Percentiles rank a stretch among this genome's conserved stretches.
These are phyloP conservation scores for Orius insidiosus DNA, from an alignment of 1,140 invertebrate species.

Conservation along the genomic window DNA sequence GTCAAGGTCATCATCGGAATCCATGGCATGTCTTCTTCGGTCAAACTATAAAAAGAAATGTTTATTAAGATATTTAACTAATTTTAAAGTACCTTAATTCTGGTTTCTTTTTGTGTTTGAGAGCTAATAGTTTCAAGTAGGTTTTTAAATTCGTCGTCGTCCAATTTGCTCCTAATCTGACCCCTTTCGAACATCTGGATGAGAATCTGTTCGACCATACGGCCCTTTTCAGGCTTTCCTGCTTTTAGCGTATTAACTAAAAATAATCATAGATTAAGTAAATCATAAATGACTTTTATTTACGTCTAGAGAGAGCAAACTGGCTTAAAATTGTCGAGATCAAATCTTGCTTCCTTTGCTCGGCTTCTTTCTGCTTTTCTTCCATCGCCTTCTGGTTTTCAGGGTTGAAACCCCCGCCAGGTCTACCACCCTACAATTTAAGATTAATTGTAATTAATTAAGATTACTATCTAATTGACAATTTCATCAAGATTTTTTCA, in stretches of 20 bases:
- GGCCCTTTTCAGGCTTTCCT: constrained; percentile 87
- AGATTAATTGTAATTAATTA: too few relatives aligned
- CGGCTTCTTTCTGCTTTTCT: too few relatives aligned
- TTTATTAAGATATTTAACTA: neutral
- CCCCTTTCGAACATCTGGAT: constrained; percentile 80
- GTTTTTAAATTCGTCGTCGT: constrained; percentile 68
- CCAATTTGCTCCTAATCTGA: constrained; percentile 59
- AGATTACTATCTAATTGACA: too few relatives aligned
- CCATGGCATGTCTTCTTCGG: constrained; percentile 60
- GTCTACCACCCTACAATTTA: too few relatives aligned
- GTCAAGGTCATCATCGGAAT: constrained; percentile 54
- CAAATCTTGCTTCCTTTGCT: too few relatives aligned
- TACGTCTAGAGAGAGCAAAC: too few relatives aligned
- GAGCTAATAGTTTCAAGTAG: constrained; percentile 73
- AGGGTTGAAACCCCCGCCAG: too few relatives aligned
- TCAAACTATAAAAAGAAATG: constrained; percentile 44
- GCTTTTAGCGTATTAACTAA: constrained; percentile 83
- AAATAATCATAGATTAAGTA: constrained; percentile 21
- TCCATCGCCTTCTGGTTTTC: too few relatives aligned
- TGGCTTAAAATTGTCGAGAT: too few relatives aligned
- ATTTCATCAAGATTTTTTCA: too few relatives aligned
- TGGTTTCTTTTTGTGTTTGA: constrained; percentile 53
- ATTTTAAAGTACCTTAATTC: constrained; percentile 46
- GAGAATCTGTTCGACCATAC: constrained; percentile 85
- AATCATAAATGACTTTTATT: too few relatives aligned